Base-by-base conservation (phyloP, 1,140 invertebrate species). In the Daktulosphaira vitifoliae region DNA sequence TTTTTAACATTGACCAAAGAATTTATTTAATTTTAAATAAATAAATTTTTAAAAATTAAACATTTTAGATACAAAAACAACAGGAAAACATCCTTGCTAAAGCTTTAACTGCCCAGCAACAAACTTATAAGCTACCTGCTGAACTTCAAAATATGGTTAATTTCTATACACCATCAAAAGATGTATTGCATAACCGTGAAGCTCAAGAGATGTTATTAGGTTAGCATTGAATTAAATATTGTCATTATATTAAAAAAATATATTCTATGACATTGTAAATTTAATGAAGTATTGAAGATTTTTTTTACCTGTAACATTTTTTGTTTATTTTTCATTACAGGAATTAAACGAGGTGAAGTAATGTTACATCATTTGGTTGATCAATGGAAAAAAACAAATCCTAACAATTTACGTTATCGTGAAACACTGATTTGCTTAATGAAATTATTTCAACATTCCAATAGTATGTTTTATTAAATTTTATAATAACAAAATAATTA, bases 201-300 rank as follows among this genome's bases (percentile, higher is more conserved):
- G 84, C 85, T 6, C 82, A 85, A 72, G 83, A 82, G 39, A 85
- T 87, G 38, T 80, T 87, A 70, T 81, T 83, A 73, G 84, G 85
- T 80, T 73, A 65, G 68, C 20, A 6, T 38, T 18, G 20, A 25
- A 23, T 62, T 20, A 52, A 51, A 56, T 44, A 13, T 66, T n/a
- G n/a, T 38, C 26, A 51, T 20, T 69, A 26, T 39, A 20, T 29
- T 50, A 23, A 18, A 22, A 38, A 33, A 33, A 25, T 29, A 20
- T 11, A 6, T 6, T 56, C 15, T 39, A 51, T 39, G 16, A 46
- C 38, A n/a, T n/a, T 65, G 37, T 22, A 16, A 39, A 22, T 18
- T 48, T 15, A n/a, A n/a, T n/a, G n/a, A 22, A 20, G 25, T 66
- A n/a, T n/a, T n/a, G n/a, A n/a, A n/a, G n/a, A n/a, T n/a, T n/a